Evolutionary conservation across 2,888 invertebrate species (phyloP).

Genomic region (Apomyelois bistriatella): DNA sequence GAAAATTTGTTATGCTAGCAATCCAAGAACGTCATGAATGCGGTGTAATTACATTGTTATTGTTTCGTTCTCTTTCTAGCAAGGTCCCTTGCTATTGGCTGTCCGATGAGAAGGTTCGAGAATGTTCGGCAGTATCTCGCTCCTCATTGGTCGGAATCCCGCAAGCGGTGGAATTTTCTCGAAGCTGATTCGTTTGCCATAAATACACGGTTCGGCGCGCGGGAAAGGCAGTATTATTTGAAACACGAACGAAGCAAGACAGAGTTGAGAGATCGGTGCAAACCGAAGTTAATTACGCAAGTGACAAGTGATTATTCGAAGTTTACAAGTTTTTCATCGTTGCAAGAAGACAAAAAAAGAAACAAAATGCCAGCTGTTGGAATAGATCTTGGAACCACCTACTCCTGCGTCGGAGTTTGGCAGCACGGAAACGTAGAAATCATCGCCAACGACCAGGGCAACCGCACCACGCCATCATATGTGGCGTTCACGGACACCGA

Average conservation of each 20-base stretch:
- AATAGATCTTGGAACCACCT: conserved; percentile 79
- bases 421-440: conserved; percentile 87
- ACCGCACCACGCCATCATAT: conserved; percentile 86
- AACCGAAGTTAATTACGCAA: conserved; percentile 37
- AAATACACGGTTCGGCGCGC: conserved; percentile 43
- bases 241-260: conserved; percentile 51
- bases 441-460: conserved; percentile 84
- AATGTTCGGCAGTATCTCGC: conserved; percentile 32
- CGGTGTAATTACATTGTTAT: not conserved
- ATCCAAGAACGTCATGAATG: conserved; percentile 18
- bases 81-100: conserved; percentile 38
- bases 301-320: conserved; percentile 15
- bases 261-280: conserved; percentile 40
- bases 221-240: conserved; percentile 54
- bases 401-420: conserved; percentile 77
- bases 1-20: conserved; percentile 12
- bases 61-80: conserved; percentile 24
- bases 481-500: conserved; percentile 86
- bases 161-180: conserved; percentile 43
- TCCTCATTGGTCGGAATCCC: conserved; percentile 42
- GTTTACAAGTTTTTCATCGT: conserved; percentile 15
- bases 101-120: conserved; percentile 30
- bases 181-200: conserved; percentile 46
- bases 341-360: conserved; percentile 21
- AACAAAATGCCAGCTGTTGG: conserved; percentile 74